A percentile compares a stretch with the other conserved stretches of the same genome.
These are phyloP conservation scores for Electrophaes corylata DNA, from an alignment of 2,888 invertebrate genomes.

Conservation along the genomic window DNA sequence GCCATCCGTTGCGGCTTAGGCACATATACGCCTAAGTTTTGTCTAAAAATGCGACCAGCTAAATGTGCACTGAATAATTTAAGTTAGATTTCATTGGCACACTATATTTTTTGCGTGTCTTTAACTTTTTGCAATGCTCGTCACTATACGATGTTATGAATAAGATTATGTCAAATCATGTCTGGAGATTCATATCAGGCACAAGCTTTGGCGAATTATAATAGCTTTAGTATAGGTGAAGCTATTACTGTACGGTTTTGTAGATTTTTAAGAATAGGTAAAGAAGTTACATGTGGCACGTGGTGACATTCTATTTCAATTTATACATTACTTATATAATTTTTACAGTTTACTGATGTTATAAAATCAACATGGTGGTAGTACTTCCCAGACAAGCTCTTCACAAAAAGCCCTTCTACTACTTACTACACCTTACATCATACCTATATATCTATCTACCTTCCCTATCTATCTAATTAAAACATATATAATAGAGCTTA, in stretches of 20 bases:
- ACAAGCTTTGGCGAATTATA: slow-evolving; percentile 44
- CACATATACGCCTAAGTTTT: slow-evolving; percentile 53
- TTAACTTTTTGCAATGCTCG: slow-evolving; percentile 50
- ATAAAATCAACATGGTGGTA: too few species aligned
- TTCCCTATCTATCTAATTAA: too few species aligned
- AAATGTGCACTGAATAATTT: slow-evolving; percentile 65
- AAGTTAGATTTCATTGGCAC: slow-evolving; percentile 48
- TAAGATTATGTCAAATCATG: slow-evolving; percentile 61
- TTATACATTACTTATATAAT: too few species aligned
- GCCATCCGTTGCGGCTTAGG: slow-evolving; percentile 60
- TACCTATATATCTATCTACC: too few species aligned
- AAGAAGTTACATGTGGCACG: too few species aligned
- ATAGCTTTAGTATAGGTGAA: slow-evolving; percentile 17
- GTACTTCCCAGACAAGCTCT: too few species aligned
- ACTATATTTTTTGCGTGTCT: slow-evolving; percentile 54
- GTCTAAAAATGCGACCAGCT: slow-evolving; percentile 50
- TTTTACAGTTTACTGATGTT: too few species aligned
- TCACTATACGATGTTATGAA: slow-evolving; percentile 54
- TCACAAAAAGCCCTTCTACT: too few species aligned
- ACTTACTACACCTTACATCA: too few species aligned
- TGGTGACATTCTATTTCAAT: too few species aligned
- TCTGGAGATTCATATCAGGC: slow-evolving; percentile 59
- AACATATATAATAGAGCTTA: neutral
- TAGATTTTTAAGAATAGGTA: neutral
- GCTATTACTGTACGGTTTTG: neutral